phyloP scores from a whole-genome alignment of 53 echinoderm and acorn worm genomes.

The Antedon mediterranea region DNA sequence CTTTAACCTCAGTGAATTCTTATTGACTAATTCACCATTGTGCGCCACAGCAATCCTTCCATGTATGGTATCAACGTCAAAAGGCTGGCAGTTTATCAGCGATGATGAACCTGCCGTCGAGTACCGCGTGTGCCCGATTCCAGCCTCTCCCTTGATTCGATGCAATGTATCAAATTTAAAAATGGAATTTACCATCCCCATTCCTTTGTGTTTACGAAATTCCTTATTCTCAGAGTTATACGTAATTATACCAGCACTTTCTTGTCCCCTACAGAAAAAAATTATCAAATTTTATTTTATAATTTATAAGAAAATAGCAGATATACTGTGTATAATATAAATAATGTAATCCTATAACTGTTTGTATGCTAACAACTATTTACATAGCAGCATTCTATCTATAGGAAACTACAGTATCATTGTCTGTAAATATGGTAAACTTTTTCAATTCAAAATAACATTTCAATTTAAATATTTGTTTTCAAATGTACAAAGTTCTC shows the following conservation, averaged over 20 bases:
- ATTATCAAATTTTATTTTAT: no score
- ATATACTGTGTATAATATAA: neutral
- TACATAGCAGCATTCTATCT: neutral
- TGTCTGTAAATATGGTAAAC: no score
- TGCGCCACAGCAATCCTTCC: constrained; percentile 89
- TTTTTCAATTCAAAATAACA: no score
- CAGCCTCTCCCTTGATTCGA: constrained; percentile 63
- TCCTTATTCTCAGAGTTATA: constrained; percentile 32
- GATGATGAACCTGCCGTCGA: constrained; percentile 83
- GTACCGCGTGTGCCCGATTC: constrained; percentile 92
- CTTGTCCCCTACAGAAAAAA: constrained; percentile 79
- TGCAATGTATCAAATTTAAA: constrained; percentile 56
- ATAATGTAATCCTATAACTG: neutral
- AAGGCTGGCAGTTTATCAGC: constrained; percentile 89
- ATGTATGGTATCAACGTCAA: constrained; percentile 90
- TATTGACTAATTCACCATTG: constrained; percentile 92
- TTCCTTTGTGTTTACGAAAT: constrained; percentile 87
- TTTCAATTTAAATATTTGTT: no score
- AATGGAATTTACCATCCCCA: constrained; percentile 80
- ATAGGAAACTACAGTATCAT: no score
- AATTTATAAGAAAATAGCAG: no score
- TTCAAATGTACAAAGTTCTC: no score
- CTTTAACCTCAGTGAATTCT: constrained; percentile 44
- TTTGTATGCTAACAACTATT: neutral
- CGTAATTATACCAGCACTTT: constrained; percentile 93